Evolutionary conservation across 2,797 vertebrate species (phyloP).

Genomic region (Carapus acus): DNA sequence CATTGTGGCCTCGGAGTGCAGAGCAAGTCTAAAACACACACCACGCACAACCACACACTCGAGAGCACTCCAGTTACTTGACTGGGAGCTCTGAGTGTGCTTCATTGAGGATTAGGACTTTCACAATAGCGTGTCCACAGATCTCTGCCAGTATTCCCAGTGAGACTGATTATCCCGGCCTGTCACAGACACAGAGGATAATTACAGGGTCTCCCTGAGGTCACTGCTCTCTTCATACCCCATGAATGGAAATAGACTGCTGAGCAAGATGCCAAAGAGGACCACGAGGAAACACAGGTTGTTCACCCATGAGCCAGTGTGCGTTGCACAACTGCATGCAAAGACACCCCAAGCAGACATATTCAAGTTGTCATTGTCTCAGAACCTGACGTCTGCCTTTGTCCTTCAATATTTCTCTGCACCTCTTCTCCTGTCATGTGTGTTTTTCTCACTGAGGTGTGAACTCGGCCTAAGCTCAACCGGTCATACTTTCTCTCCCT

Average conservation of each 20-base stretch:
- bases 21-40: constrained; percentile 1
- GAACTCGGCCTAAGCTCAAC: constrained; percentile 22
- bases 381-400: background rate
- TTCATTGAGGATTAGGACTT: constrained; percentile 68
- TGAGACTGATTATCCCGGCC: constrained; percentile 99
- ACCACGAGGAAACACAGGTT: constrained; percentile 48
- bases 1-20: constrained; percentile 42
- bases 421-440: background rate
- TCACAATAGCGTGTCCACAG: constrained; percentile 63
- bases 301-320: background rate
- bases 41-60: constrained; percentile 31
- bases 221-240: constrained; percentile 60
- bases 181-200: constrained; percentile 95
- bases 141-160: constrained; percentile 83
- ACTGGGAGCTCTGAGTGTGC: constrained; percentile 50
- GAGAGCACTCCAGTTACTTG: constrained; percentile 54
- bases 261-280: constrained; percentile 47
- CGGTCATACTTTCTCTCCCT: constrained; percentile 7
- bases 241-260: constrained; percentile 54
- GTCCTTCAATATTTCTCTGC: constrained; percentile 3
- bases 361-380: constrained; percentile 24
- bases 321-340: too few species aligned
- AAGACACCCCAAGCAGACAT: constrained; percentile 26
- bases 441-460: constrained; percentile 25
- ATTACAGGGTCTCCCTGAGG: constrained; percentile 90